Conservation (phyloP, 2,888 invertebrate genomes). For the Zonitis immaculata region DNA sequence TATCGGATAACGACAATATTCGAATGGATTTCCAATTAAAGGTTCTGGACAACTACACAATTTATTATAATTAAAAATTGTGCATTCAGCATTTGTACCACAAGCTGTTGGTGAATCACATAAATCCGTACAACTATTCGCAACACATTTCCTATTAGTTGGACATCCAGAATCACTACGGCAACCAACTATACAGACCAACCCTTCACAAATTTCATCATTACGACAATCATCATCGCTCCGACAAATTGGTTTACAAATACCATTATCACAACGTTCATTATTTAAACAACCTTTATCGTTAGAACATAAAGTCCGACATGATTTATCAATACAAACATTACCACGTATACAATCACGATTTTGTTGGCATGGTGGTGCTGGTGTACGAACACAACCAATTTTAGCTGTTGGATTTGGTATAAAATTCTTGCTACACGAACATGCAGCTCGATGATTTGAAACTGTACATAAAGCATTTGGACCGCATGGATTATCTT, state of each 20-base stretch:
- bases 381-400: slow-evolving; percentile 78
- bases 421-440: slow-evolving; percentile 72
- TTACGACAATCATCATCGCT: slow-evolving; percentile 81
- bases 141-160: slow-evolving; percentile 65
- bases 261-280: slow-evolving; percentile 72
- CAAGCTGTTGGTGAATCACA: slow-evolving; percentile 75
- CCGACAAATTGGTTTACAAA: slow-evolving; percentile 79
- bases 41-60: slow-evolving; percentile 68
- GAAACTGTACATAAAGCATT: slow-evolving; percentile 76
- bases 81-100: slow-evolving; percentile 77
- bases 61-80: slow-evolving; percentile 65
- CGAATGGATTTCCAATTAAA: slow-evolving; percentile 69
- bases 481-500: slow-evolving; percentile 75
- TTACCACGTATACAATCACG: slow-evolving; percentile 68
- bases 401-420: slow-evolving; percentile 85
- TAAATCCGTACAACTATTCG: slow-evolving; percentile 73
- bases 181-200: slow-evolving; percentile 76
- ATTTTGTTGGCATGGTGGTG: slow-evolving; percentile 69
- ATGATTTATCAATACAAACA: slow-evolving; percentile 68
- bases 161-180: slow-evolving; percentile 75
- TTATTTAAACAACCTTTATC: slow-evolving; percentile 75
- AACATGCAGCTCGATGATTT: slow-evolving; percentile 76
- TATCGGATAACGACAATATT: slow-evolving; percentile 66
- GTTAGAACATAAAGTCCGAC: slow-evolving; percentile 73
- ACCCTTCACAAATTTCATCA: slow-evolving; percentile 80